Conservation (phyloP, 2,888 invertebrate genomes). For the Steromphala cineraria region DNA sequence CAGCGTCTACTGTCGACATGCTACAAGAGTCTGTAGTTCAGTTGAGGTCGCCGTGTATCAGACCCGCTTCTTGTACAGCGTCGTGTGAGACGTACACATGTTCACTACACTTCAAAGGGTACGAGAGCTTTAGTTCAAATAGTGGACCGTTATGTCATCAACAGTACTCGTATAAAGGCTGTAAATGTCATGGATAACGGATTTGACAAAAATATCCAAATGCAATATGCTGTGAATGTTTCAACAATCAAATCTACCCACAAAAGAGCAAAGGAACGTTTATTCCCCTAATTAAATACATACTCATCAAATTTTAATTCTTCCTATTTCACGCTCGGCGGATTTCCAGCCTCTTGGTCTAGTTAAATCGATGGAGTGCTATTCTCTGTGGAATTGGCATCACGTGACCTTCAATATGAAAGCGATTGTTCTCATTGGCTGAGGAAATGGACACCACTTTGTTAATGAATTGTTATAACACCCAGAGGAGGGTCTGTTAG, state of each 20-base stretch:
- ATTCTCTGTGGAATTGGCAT: not conserved
- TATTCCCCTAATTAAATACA: conserved; percentile 5
- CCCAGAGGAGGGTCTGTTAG: not conserved
- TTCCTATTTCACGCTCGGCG: conserved; percentile 5
- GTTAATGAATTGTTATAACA: conserved; percentile 13
- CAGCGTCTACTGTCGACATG: too few species aligned
- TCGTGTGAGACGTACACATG: not conserved
- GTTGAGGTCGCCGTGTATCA: too few species aligned
- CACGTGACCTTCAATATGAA: conserved; percentile 2
- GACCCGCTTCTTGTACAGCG: not conserved
- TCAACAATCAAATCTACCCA: not conserved
- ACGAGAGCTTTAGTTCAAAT: not conserved
- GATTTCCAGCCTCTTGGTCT: not conserved
- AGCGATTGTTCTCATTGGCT: conserved; percentile 2
- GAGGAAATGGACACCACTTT: conserved; percentile 14
- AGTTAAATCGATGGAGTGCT: not conserved
- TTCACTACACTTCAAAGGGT: not conserved
- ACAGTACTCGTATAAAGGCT: not conserved
- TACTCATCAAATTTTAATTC: conserved; percentile 12
- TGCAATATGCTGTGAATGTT: not conserved
- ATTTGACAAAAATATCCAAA: not conserved
- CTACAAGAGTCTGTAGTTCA: too few species aligned
- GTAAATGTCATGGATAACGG: not conserved
- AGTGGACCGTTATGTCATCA: not conserved
- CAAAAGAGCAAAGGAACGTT: conserved; percentile 9